phyloP scores from a whole-genome alignment of 1,140 invertebrate species.

The Mactra quadrangularis region DNA sequence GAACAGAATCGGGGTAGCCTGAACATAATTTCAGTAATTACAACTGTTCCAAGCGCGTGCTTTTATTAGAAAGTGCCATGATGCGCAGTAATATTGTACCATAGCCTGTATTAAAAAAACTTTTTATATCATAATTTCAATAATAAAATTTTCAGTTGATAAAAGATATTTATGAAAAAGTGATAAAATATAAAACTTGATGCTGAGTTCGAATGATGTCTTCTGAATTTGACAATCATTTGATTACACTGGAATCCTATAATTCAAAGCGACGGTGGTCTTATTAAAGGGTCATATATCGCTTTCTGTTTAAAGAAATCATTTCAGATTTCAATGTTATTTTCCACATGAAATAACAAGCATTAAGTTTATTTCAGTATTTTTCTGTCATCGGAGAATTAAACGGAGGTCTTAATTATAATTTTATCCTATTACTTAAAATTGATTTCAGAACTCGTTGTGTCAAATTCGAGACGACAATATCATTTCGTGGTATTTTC shows the following conservation, averaged over 20 bases:
- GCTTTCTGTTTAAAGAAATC: conserved; percentile 33
- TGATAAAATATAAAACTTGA: conserved; percentile 52
- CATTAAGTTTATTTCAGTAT: conserved; percentile 52
- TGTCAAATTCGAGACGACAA: conserved; percentile 17
- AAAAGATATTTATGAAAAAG: conserved; percentile 43
- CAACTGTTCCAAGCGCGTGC: too few relatives aligned
- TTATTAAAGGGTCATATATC: conserved; percentile 48
- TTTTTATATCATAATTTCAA: conserved; percentile 40
- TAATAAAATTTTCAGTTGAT: background rate
- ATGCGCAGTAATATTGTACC: too few relatives aligned
- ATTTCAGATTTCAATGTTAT: conserved; percentile 35
- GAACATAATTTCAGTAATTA: too few relatives aligned
- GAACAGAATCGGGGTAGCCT: too few relatives aligned
- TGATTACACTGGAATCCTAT: conserved; percentile 9
- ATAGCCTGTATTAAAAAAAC: background rate
- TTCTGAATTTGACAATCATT: background rate
- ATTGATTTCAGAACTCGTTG: conserved; percentile 23
- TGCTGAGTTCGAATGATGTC: conserved; percentile 7
- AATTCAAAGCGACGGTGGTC: background rate
- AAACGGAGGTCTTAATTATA: conserved; percentile 44
- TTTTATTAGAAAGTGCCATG: too few relatives aligned
- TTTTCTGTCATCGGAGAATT: conserved; percentile 32
- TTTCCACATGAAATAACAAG: conserved; percentile 37
- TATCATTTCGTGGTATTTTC: too few relatives aligned
- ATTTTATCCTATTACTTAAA: conserved; percentile 53